Percentiles rank a stretch among this genome's conserved stretches.
Evolutionary conservation across 2,888 invertebrate species (phyloP).

Genomic region (Anorthoa munda): DNA sequence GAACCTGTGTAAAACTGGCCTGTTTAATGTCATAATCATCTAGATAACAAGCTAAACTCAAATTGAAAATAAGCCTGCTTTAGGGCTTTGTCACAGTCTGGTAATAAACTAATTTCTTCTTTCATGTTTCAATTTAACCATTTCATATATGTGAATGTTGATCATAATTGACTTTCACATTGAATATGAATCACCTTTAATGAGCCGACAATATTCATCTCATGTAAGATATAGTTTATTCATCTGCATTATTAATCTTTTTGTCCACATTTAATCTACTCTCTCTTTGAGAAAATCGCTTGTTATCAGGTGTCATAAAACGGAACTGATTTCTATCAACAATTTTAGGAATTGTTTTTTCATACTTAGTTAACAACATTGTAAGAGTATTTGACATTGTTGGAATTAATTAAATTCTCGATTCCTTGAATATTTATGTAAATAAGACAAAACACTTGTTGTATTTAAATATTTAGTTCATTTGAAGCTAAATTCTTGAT

Average conservation of each 20-base stretch:
- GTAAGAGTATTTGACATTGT: neutral
- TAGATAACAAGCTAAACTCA: neutral
- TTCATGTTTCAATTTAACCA: neutral
- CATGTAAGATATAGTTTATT: neutral
- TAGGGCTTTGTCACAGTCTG: too few species aligned
- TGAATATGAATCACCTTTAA: neutral
- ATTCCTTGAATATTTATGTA: slow-evolving; percentile 34
- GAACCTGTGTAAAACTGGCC: neutral
- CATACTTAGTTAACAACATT: neutral
- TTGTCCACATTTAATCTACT: neutral
- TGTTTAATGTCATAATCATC: neutral
- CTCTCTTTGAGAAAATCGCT: neutral
- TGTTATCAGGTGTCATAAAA: neutral
- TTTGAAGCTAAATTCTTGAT: slow-evolving; percentile 22
- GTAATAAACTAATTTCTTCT: neutral
- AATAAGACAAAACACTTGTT: slow-evolving; percentile 15
- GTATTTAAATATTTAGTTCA: slow-evolving; percentile 28
- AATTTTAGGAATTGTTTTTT: neutral
- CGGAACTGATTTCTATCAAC: neutral
- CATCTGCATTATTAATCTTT: neutral
- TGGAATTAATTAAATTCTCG: slow-evolving; percentile 7
- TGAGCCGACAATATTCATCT: neutral
- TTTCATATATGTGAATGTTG: neutral
- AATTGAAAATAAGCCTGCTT: neutral
- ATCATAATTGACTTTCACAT: slow-evolving; percentile 16